phyloP scores from a whole-genome alignment of 2,888 invertebrate genomes.

The Lepetodrilus schrolli region DNA sequence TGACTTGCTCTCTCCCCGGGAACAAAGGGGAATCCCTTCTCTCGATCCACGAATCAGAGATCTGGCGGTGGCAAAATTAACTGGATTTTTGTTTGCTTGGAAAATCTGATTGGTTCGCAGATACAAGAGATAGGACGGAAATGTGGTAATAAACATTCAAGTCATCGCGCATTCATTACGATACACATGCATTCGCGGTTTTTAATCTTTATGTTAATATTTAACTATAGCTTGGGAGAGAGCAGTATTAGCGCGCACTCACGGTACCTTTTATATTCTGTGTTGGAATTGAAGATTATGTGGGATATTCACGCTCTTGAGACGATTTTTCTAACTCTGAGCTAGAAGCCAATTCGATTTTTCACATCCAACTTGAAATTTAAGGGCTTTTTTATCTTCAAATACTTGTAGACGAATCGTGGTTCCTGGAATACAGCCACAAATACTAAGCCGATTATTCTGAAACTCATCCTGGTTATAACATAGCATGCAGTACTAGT shows the following conservation, averaged over 20 bases:
- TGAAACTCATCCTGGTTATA: too few relatives aligned
- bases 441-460: too few relatives aligned
- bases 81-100: constrained; percentile 10
- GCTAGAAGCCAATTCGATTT: too few relatives aligned
- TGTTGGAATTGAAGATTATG: neutral
- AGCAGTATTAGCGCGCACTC: neutral
- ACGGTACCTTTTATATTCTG: neutral
- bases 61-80: constrained; percentile 1
- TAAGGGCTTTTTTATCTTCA: too few relatives aligned
- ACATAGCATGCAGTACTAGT: too few relatives aligned
- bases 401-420: too few relatives aligned
- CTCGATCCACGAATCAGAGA: neutral
- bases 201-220: constrained; percentile 27
- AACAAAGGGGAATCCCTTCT: constrained; percentile 1
- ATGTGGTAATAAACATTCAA: constrained; percentile 2
- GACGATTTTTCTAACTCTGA: too few relatives aligned
- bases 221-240: neutral
- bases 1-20: neutral
- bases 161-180: neutral
- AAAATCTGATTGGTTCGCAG: constrained; percentile 22
- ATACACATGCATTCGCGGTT: neutral
- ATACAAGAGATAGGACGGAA: neutral
- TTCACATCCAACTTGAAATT: too few relatives aligned
- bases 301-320: neutral
- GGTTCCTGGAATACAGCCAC: too few relatives aligned